Evolutionary conservation across 2,797 vertebrate genomes (phyloP).

Genomic region (Adelosebastes latens): DNA sequence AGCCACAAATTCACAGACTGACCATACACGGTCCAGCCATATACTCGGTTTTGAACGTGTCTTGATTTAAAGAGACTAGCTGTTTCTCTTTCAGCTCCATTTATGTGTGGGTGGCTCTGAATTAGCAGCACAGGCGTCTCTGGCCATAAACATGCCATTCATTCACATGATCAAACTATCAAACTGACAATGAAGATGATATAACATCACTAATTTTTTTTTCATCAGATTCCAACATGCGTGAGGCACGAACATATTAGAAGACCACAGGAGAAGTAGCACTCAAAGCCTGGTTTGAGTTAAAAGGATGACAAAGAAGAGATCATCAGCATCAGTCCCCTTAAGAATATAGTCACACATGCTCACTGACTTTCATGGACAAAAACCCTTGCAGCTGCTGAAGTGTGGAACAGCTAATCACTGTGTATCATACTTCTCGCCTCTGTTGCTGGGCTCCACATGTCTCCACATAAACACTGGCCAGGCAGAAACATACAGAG

Average conservation of each 20-base stretch:
- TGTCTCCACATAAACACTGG: conserved; percentile 44
- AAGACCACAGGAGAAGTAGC: conserved; percentile 17
- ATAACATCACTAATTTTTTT: neutral
- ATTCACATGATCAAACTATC: conserved; percentile 13
- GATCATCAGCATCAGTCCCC: conserved; percentile 16
- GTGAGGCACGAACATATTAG: neutral
- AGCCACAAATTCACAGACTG: too few species aligned
- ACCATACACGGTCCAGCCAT: too few species aligned
- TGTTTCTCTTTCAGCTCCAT: conserved; percentile 49
- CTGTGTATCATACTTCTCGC: conserved; percentile 48
- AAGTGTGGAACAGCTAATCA: conserved; percentile 54
- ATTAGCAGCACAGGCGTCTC: conserved; percentile 37
- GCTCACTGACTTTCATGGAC: conserved; percentile 24
- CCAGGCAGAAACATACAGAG: conserved; percentile 27
- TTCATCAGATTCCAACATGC: conserved; percentile 7
- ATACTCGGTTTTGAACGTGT: neutral
- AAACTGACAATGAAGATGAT: conserved; percentile 35
- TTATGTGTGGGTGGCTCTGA: conserved; percentile 45
- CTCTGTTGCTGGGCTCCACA: conserved; percentile 46
- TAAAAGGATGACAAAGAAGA: conserved; percentile 38
- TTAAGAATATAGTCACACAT: conserved; percentile 29
- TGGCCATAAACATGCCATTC: conserved; percentile 30
- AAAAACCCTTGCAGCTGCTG: conserved; percentile 11
- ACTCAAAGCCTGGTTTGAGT: conserved; percentile 32
- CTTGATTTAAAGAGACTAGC: conserved; percentile 30